phyloP scores from a whole-genome alignment of 1,140 invertebrate species.

The Drosophila bipectinata region DNA sequence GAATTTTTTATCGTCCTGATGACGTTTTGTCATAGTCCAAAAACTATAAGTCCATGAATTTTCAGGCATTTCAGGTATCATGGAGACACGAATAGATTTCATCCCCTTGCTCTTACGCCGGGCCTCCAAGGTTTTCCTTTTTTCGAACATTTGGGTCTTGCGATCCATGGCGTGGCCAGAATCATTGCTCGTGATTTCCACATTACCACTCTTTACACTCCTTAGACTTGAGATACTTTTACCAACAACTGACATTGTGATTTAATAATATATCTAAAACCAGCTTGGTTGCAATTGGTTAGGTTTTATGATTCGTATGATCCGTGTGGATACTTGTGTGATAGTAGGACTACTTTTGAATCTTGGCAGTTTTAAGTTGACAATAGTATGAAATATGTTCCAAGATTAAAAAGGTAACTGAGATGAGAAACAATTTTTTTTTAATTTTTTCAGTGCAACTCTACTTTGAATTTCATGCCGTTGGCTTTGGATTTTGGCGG shows the following conservation, averaged over 20 bases:
- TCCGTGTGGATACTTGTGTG: no score
- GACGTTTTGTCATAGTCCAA: neutral
- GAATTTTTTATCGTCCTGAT: neutral
- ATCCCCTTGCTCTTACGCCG: constrained; percentile 19
- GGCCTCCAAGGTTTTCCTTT: constrained; percentile 5
- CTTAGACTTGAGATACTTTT: no score
- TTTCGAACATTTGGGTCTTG: constrained; percentile 8
- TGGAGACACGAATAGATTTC: neutral
- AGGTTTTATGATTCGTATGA: no score
- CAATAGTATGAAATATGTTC: no score
- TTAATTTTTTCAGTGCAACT: constrained; percentile 16
- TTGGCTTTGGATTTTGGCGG: constrained; percentile 58
- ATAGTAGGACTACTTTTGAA: no score
- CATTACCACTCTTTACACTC: no score
- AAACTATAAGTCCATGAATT: neutral
- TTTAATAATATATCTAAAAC: no score
- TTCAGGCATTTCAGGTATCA: no score
- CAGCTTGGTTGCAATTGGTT: no score
- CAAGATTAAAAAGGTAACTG: neutral
- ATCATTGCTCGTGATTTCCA: no score
- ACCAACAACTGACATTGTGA: no score
- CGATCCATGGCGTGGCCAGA: neutral
- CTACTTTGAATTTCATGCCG: constrained; percentile 11
- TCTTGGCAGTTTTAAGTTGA: no score
- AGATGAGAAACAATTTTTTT: neutral